Percentiles rank a stretch among this genome's conserved stretches.
Evolutionary conservation across 2,797 vertebrate genomes (phyloP).

Genomic region (Rhyacichthys aspro): DNA sequence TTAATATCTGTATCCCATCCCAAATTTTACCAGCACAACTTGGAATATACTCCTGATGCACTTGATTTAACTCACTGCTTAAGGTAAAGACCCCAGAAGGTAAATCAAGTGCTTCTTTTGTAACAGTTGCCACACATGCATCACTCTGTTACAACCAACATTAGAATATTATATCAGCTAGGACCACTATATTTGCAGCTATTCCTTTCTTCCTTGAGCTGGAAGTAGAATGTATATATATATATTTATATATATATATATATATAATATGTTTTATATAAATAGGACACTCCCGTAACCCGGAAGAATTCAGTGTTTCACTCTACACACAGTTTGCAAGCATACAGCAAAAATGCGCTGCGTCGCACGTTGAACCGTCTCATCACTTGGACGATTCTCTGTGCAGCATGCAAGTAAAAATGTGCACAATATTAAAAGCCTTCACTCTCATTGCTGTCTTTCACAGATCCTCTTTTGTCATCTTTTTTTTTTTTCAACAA

Average conservation of each 20-base stretch:
- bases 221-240: conserved; percentile 63
- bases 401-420: conserved; percentile 85
- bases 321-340: conserved; percentile 73
- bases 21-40: conserved; percentile 7
- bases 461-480: conserved; percentile 51
- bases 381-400: conserved; percentile 54
- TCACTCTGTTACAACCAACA: conserved; percentile 53
- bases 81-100: not conserved
- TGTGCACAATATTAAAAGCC: conserved; percentile 72
- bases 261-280: conserved; percentile 48
- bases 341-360: conserved; percentile 66
- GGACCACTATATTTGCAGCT: conserved; percentile 62
- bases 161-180: conserved; percentile 59
- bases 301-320: conserved; percentile 70
- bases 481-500: conserved; percentile 45
- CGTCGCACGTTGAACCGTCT: conserved; percentile 57
- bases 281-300: conserved; percentile 60
- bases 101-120: conserved; percentile 39
- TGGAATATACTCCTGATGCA: conserved; percentile 8
- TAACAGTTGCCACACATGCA: conserved; percentile 51
- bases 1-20: conserved; percentile 14
- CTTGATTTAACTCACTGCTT: conserved; percentile 23
- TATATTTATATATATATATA: conserved; percentile 33
- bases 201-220: conserved; percentile 63
- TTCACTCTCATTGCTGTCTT: conserved; percentile 50